Evolutionary conservation across 1,140 invertebrate species (phyloP).

Genomic region (Danaus melanippus): DNA sequence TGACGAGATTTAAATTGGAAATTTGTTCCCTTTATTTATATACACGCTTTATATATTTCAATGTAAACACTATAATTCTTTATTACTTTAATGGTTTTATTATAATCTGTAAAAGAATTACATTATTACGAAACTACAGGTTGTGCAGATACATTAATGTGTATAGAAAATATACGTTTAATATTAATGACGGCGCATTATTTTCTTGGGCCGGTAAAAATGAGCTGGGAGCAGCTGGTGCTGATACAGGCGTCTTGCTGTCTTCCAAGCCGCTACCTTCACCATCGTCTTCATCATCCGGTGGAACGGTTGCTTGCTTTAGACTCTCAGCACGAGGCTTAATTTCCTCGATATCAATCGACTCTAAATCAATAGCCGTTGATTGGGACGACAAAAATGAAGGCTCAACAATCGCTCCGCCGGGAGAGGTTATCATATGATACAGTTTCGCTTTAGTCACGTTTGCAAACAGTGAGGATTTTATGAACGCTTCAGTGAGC

Average conservation of each 20-base stretch:
- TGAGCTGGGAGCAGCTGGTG: slow-evolving; percentile 53
- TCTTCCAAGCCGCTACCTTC: slow-evolving; percentile 63
- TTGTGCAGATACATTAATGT: neutral
- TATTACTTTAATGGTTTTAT: slow-evolving; percentile 15
- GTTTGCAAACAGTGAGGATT: slow-evolving; percentile 39
- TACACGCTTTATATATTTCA: neutral
- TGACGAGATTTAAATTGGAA: neutral
- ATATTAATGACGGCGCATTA: slow-evolving; percentile 19
- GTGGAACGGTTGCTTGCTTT: slow-evolving; percentile 50
- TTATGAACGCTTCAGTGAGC: slow-evolving; percentile 37
- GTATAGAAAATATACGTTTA: slow-evolving; percentile 14
- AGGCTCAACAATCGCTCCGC: slow-evolving; percentile 7
- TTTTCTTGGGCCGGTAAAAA: slow-evolving; percentile 51
- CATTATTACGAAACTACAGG: too few relatives aligned
- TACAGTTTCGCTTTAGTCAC: slow-evolving; percentile 26
- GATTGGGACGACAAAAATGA: slow-evolving; percentile 16
- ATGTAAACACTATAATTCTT: slow-evolving; percentile 11
- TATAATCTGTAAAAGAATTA: slow-evolving; percentile 7
- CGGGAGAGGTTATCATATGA: slow-evolving; percentile 20
- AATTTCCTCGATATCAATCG: slow-evolving; percentile 4
- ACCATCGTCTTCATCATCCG: slow-evolving; percentile 57
- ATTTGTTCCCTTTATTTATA: slow-evolving; percentile 16
- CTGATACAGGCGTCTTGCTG: slow-evolving; percentile 31
- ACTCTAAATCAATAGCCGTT: slow-evolving; percentile 11
- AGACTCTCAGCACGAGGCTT: slow-evolving; percentile 43